Conservation (phyloP, 2,113 vertebrate species). For the Columbina picui region DNA sequence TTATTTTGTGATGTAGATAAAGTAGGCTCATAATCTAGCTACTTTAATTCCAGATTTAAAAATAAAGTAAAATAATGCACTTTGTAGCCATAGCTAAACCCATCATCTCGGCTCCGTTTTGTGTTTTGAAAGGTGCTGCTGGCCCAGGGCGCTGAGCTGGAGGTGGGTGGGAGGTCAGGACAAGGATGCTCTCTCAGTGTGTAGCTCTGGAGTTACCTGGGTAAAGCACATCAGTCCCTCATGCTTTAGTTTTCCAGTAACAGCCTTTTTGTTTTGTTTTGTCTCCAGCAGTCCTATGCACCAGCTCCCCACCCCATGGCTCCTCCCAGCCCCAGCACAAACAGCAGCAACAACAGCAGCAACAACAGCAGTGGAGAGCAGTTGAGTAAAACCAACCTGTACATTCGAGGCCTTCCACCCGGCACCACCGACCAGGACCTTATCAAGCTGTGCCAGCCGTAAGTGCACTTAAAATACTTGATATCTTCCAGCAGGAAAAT, state of each 20-base stretch:
- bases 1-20: background rate
- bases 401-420: slow-evolving; percentile 95
- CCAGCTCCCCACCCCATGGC: slow-evolving; percentile 97
- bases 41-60: background rate
- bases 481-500: background rate
- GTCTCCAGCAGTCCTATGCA: slow-evolving; percentile 95
- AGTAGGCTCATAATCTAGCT: background rate
- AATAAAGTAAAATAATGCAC: background rate
- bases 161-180: background rate
- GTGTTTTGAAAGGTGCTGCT: background rate
- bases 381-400: slow-evolving; percentile 99
- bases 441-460: slow-evolving; percentile 98
- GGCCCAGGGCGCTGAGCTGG: background rate
- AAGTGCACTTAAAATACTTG: slow-evolving; percentile 70
- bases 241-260: slow-evolving; percentile 56
- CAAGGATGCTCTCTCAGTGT: background rate
- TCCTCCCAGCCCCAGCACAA: slow-evolving; percentile 97
- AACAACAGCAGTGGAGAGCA: slow-evolving; percentile 89
- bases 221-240: background rate
- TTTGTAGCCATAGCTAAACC: background rate
- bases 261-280: slow-evolving; percentile 52
- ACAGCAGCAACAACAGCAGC: slow-evolving; percentile 93
- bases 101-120: background rate
- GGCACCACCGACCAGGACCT: slow-evolving; percentile 98
- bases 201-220: background rate